A percentile compares a stretch with the other conserved stretches of the same genome.
phyloP scores from a whole-genome alignment of 2,888 invertebrate genomes.

The Clepsis dumicolana region DNA sequence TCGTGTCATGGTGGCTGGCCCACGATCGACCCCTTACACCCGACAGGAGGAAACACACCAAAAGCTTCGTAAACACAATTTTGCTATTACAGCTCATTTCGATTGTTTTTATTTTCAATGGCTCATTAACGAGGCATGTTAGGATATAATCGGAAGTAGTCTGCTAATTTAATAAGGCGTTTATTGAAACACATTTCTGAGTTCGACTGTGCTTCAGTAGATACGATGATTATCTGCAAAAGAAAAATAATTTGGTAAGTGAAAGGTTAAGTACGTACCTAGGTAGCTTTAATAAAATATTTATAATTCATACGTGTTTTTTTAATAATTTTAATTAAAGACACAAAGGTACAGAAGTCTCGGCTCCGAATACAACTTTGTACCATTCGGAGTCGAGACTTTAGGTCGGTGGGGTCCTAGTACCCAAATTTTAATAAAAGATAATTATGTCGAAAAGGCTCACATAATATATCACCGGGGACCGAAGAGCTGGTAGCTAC shows the following conservation, averaged over 20 bases:
- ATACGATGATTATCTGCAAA: constrained; percentile 29
- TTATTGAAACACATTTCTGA: constrained; percentile 81
- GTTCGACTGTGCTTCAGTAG: constrained; percentile 47
- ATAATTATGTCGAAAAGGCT: too few species aligned
- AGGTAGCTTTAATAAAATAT: too few species aligned
- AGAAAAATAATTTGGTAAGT: constrained; percentile 1
- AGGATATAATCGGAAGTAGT: constrained; percentile 74
- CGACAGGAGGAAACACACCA: constrained; percentile 69
- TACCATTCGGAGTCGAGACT: too few species aligned
- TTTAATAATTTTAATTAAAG: too few species aligned
- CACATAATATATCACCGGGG: too few species aligned
- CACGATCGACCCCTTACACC: constrained; percentile 76
- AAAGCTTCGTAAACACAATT: constrained; percentile 77
- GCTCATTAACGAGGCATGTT: constrained; percentile 62
- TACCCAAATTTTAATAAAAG: too few species aligned
- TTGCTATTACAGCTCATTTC: constrained; percentile 74
- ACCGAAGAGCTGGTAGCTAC: too few species aligned
- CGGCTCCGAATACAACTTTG: too few species aligned
- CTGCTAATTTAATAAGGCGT: constrained; percentile 75
- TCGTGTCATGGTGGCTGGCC: constrained; percentile 84
- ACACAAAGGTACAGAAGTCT: too few species aligned
- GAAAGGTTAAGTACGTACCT: neutral
- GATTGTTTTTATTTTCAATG: constrained; percentile 49
- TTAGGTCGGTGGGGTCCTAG: too few species aligned
- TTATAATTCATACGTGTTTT: too few species aligned